These are phyloP conservation scores for Epicampocera succincta DNA, from an alignment of 2,888 invertebrate genomes.

Conservation along the genomic window DNA sequence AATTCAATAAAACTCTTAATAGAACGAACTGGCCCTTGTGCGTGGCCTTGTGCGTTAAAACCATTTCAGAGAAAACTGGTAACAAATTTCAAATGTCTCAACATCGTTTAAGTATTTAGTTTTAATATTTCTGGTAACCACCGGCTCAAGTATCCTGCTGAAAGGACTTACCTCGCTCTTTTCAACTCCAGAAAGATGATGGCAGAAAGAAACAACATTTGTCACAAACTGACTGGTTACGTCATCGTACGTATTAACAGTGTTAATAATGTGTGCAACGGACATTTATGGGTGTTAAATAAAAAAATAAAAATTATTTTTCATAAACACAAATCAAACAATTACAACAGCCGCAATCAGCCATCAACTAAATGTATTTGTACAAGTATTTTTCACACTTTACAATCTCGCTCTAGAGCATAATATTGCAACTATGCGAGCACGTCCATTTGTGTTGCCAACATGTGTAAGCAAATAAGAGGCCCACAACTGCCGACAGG, in stretches of 20 bases:
- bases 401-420: not conserved
- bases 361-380: not conserved
- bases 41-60: too few species aligned
- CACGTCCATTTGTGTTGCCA: too few species aligned
- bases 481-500: conserved; percentile 21
- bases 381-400: not conserved
- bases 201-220: conserved; percentile 25
- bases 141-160: too few species aligned
- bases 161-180: too few species aligned
- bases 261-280: conserved; percentile 48
- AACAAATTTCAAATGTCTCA: too few species aligned
- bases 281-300: conserved; percentile 59
- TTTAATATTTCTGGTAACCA: too few species aligned
- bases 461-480: not conserved
- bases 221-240: conserved; percentile 50
- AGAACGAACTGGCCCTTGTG: too few species aligned
- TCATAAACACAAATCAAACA: conserved; percentile 45
- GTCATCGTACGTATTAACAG: conserved; percentile 28
- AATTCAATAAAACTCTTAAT: too few species aligned
- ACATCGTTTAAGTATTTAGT: too few species aligned
- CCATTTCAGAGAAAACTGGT: too few species aligned
- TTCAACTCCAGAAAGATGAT: not conserved
- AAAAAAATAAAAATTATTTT: conserved; percentile 53
- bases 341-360: conserved; percentile 11
- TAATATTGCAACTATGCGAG: too few species aligned